These are phyloP conservation scores for Hyalella azteca DNA, from an alignment of 2,888 invertebrate genomes.

Conservation along the genomic window DNA sequence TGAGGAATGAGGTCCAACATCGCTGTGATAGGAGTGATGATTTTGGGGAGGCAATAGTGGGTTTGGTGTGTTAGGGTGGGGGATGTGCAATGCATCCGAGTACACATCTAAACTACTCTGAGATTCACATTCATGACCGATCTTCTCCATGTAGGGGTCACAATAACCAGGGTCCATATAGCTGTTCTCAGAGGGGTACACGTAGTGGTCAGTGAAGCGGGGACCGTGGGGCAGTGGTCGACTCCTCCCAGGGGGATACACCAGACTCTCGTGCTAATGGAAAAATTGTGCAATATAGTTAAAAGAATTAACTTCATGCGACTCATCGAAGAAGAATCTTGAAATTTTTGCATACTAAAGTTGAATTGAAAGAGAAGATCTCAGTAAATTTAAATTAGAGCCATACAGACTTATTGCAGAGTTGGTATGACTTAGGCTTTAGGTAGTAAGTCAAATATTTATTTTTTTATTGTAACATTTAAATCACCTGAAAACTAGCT, in stretches of 20 bases:
- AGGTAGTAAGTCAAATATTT: too few relatives aligned
- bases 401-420: too few relatives aligned
- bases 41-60: background rate
- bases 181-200: conserved; percentile 22
- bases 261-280: conserved; percentile 1
- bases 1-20: conserved; percentile 9
- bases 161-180: conserved; percentile 24
- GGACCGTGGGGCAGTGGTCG: conserved; percentile 21
- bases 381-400: too few relatives aligned
- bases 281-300: too few relatives aligned
- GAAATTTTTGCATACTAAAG: too few relatives aligned
- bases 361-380: too few relatives aligned
- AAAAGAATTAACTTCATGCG: too few relatives aligned
- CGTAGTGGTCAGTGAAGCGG: conserved; percentile 19
- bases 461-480: too few relatives aligned
- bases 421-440: too few relatives aligned
- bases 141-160: conserved; percentile 28
- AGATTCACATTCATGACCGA: background rate
- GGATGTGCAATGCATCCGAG: conserved; percentile 7
- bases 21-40: conserved; percentile 28
- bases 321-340: too few relatives aligned
- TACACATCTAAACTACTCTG: background rate
- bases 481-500: conserved; percentile 14
- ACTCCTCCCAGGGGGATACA: conserved; percentile 27
- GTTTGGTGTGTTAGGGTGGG: conserved; percentile 25